A percentile compares a stretch with the other conserved stretches of the same genome.
Evolutionary conservation across 2,797 vertebrate species (phyloP).

Genomic region (Heliangelus exortis): DNA sequence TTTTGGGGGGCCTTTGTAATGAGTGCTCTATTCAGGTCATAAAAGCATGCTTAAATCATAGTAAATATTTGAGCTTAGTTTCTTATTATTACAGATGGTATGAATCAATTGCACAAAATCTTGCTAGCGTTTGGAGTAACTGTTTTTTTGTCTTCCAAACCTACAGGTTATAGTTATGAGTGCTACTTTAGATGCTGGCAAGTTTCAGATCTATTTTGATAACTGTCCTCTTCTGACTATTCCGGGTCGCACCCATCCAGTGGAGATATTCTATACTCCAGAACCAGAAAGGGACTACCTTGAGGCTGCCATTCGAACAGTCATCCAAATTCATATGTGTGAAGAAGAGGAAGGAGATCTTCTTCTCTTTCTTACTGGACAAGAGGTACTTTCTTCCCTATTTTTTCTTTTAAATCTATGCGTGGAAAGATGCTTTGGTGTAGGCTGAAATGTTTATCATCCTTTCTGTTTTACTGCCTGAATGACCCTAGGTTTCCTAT

Average conservation of each 20-base stretch:
- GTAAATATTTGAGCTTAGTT: not conserved
- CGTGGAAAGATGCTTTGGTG: not conserved
- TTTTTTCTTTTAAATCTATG: not conserved
- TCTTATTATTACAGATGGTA: not conserved
- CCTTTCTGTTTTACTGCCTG: not conserved
- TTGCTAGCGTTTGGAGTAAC: not conserved
- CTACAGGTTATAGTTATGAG: constrained; percentile 96
- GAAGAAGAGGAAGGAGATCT: constrained; percentile 93
- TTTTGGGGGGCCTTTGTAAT: not conserved
- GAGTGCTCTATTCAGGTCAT: not conserved
- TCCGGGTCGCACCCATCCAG: constrained; percentile 94
- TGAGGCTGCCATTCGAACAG: constrained; percentile 94
- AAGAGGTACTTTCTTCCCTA: constrained; percentile 84
- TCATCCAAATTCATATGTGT: constrained; percentile 97
- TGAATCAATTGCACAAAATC: not conserved
- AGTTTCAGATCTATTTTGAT: constrained; percentile 98
- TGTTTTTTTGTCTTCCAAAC: not conserved
- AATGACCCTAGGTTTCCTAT: not conserved
- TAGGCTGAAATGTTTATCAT: not conserved
- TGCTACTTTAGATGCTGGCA: constrained; percentile 94
- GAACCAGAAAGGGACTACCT: constrained; percentile 96
- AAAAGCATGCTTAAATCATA: not conserved
- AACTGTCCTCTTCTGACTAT: constrained; percentile 95
- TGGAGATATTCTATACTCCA: constrained; percentile 98
- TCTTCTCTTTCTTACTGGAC: constrained; percentile 94